Evolutionary conservation across 2,113 vertebrate species (phyloP).

Genomic region (Notarius quadriscutis): DNA sequence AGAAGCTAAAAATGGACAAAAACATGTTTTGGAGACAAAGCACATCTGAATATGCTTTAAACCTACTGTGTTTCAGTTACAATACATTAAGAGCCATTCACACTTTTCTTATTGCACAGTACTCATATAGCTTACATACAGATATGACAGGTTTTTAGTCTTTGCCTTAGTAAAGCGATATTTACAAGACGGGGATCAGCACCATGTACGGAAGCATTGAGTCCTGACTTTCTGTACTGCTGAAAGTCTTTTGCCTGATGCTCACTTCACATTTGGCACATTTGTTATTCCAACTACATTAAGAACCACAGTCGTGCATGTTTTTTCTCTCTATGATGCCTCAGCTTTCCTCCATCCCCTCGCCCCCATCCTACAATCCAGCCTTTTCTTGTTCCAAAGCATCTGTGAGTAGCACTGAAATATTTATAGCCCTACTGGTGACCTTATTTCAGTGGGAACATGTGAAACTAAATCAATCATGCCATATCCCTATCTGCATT

Average conservation of each 20-base stretch:
- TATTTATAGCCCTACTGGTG: not conserved
- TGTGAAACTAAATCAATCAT: not conserved
- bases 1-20: conserved; percentile 8
- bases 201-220: conserved; percentile 40
- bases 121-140: conserved; percentile 43
- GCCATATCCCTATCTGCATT: not conserved
- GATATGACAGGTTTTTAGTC: conserved; percentile 53
- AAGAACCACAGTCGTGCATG: not conserved
- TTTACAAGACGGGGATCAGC: conserved; percentile 58
- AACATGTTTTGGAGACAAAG: conserved; percentile 28
- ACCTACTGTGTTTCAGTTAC: not conserved
- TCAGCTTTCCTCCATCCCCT: not conserved
- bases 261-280: conserved; percentile 52
- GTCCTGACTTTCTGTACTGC: conserved; percentile 26
- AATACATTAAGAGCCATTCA: conserved; percentile 33
- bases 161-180: conserved; percentile 59
- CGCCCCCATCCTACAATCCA: not conserved
- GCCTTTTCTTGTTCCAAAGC: not conserved
- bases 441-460: not conserved
- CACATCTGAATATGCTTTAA: conserved; percentile 11
- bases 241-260: conserved; percentile 15
- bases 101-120: conserved; percentile 37
- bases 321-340: not conserved
- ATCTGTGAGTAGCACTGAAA: not conserved
- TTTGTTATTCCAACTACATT: not conserved